Evolutionary conservation across 2,888 invertebrate genomes (phyloP).

Genomic region (Cephus pygmeus): DNA sequence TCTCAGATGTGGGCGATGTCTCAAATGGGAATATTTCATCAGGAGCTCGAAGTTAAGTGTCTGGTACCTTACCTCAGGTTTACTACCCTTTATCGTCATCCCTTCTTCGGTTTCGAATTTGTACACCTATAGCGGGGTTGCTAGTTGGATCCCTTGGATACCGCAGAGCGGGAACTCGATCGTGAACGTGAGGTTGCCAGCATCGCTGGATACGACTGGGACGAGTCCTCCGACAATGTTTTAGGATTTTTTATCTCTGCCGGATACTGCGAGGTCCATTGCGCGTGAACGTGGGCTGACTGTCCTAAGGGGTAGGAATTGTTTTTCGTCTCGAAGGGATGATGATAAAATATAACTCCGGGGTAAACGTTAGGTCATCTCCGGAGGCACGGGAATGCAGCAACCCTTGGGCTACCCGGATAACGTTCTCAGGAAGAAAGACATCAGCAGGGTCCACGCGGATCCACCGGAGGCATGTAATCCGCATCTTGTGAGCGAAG

Average conservation of each 20-base stretch:
- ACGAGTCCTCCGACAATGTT: neutral
- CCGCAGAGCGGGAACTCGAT: neutral
- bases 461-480: slow-evolving; percentile 15
- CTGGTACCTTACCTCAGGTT: neutral
- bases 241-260: neutral
- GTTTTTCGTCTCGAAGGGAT: neutral
- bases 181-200: neutral
- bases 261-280: neutral
- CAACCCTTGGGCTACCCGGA: neutral
- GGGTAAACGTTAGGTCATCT: slow-evolving; percentile 4
- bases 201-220: too few species aligned
- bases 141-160: neutral
- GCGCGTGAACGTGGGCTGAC: neutral
- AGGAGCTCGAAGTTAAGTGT: slow-evolving; percentile 35
- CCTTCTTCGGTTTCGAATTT: neutral
- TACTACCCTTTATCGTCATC: neutral
- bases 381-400: slow-evolving; percentile 14
- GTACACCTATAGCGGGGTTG: too few species aligned
- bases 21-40: slow-evolving; percentile 40
- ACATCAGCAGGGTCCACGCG: slow-evolving; percentile 24
- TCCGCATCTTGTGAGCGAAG: slow-evolving; percentile 27
- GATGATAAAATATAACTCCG: neutral
- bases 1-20: slow-evolving; percentile 37
- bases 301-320: neutral
- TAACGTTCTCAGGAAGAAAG: slow-evolving; percentile 17